phyloP scores from a whole-genome alignment of 1,140 invertebrate species.

The Drosophila chauvacae region DNA sequence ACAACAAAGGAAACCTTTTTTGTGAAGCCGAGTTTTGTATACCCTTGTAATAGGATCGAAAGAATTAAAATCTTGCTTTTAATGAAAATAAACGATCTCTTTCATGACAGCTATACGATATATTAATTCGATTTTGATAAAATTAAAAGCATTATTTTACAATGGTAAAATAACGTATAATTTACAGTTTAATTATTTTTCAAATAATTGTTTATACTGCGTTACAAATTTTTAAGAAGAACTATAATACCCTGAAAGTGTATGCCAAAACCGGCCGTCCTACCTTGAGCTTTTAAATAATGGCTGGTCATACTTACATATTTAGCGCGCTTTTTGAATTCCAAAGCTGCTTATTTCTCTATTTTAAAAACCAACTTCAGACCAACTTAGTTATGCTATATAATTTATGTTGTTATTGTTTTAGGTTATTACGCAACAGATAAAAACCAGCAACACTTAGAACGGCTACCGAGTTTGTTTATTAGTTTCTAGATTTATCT shows the following conservation, averaged over 20 bases:
- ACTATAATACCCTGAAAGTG: background rate
- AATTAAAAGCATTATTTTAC: too few relatives aligned
- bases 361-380: background rate
- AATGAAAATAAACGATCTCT: background rate
- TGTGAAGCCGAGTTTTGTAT: too few relatives aligned
- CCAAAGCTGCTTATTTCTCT: background rate
- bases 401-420: background rate
- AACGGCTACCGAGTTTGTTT: conserved; percentile 60
- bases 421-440: background rate
- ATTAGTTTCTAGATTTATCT: conserved; percentile 36
- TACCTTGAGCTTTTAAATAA: background rate
- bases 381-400: background rate
- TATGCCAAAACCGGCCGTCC: background rate
- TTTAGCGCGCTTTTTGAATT: background rate
- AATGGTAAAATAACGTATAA: too few relatives aligned
- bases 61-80: background rate
- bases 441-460: conserved; percentile 11
- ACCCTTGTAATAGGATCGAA: background rate
- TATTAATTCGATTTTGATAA: too few relatives aligned
- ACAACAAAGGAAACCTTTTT: background rate
- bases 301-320: background rate
- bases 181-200: too few relatives aligned
- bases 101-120: background rate
- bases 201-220: too few relatives aligned
- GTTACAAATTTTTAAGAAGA: too few relatives aligned